Base-by-base conservation (phyloP, 2,888 invertebrate genomes). In the Catocala nupta region DNA sequence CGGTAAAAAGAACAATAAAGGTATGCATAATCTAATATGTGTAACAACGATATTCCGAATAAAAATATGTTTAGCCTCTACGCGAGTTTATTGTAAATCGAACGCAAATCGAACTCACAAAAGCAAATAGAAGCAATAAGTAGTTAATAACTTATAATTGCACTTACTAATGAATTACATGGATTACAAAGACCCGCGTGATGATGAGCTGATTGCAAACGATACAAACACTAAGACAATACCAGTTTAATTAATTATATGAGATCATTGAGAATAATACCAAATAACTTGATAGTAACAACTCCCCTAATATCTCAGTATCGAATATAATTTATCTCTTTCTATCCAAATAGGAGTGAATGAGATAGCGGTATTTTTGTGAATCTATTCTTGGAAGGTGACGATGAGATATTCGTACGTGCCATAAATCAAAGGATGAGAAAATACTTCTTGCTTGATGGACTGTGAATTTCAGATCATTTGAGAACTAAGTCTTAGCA, bases 371-470 rank as follows among this genome's bases (percentile, higher is more conserved):
- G 11, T 47, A 13, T 25, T 48, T 48, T 9, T 33, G 11, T 25
- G 4, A 25, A 25, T 25, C 25, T 25, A 25, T 58, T 55, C n/a
- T 58, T 16, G 39, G 52, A 62, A 59, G 74, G 77, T 84, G 81
- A 82, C 70, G 56, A 51, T 68, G 76, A 71, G 47, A 57, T 50
- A 55, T 64, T 55, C 43, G 68, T 68, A 64, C 13, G 13, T 66
- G 73, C 78, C 71, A 77, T 84, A 80, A 80, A 84, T 81, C 83
- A 80, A 68, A 62, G 70, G 72, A 75, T 70, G 67, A 65, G 75
- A 70, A 73, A 72, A 70, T 66, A 59, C 56, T 42, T 55, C 66
- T 53, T 65, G 73, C 71, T 69, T 69, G 73, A 66, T 66, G 70
- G 70, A 68, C 68, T 60, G 62, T 71, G 75, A 76, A 75, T 72